phyloP scores from a whole-genome alignment of 2,113 vertebrate species.

The Scophthalmus maximus region DNA sequence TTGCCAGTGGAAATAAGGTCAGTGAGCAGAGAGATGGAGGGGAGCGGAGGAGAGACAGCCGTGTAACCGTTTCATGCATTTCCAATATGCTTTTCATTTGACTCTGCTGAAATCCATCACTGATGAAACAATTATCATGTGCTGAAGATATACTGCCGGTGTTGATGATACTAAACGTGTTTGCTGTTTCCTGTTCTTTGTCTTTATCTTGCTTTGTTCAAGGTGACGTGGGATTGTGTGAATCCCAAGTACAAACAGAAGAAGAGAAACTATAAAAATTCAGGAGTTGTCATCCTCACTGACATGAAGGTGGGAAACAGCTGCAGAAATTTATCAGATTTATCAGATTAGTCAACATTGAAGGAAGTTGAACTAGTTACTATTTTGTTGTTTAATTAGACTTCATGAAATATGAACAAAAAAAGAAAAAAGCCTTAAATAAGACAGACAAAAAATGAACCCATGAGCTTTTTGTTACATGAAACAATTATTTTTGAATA shows the following conservation, averaged over 20 bases:
- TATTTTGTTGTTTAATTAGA: neutral
- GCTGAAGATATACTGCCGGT: neutral
- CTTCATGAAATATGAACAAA: too few relatives aligned
- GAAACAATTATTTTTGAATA: too few relatives aligned
- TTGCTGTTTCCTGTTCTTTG: conserved; percentile 18
- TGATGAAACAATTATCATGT: conserved; percentile 39
- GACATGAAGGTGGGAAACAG: conserved; percentile 89
- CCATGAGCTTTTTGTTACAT: too few relatives aligned
- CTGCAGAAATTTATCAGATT: neutral
- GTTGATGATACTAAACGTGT: conserved; percentile 17
- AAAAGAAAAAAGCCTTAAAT: too few relatives aligned
- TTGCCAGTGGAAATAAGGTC: conserved; percentile 90
- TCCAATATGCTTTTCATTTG: conserved; percentile 42
- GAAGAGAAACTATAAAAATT: conserved; percentile 96
- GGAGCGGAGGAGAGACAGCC: conserved; percentile 36
- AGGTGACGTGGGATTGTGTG: conserved; percentile 94
- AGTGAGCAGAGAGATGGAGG: conserved; percentile 59
- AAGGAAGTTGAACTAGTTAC: neutral
- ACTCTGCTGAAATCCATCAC: conserved; percentile 36
- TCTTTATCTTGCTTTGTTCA: conserved; percentile 32
- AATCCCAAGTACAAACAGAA: conserved; percentile 95
- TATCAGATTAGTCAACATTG: neutral
- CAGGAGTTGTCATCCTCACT: conserved; percentile 89
- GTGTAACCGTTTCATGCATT: conserved; percentile 40
- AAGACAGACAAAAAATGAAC: too few relatives aligned